Conservation (phyloP, 2,888 invertebrate species). For the Cephus rjabovi region DNA sequence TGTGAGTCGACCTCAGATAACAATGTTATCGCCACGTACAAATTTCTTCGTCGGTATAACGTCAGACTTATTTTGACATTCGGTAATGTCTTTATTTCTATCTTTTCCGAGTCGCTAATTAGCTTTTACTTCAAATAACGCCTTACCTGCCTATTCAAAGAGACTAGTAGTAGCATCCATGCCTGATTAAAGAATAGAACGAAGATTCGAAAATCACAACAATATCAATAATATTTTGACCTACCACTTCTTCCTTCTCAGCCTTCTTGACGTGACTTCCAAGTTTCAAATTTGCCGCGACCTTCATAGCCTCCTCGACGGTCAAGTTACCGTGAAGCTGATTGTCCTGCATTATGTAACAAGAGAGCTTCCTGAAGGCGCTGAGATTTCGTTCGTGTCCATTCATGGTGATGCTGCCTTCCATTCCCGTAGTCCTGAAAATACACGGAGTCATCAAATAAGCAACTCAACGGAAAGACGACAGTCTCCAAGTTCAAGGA, state of each 20-base stretch:
- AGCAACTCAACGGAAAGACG: background rate
- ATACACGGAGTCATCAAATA: slow-evolving; percentile 2
- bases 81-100: too few relatives aligned
- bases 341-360: slow-evolving; percentile 97
- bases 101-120: too few relatives aligned
- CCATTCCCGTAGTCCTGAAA: slow-evolving; percentile 81
- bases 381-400: slow-evolving; percentile 85
- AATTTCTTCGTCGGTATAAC: too few relatives aligned
- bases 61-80: too few relatives aligned
- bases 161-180: too few relatives aligned
- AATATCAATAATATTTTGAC: slow-evolving; percentile 53
- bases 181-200: too few relatives aligned
- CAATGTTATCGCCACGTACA: too few relatives aligned
- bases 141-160: too few relatives aligned
- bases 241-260: slow-evolving; percentile 87
- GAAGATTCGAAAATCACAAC: slow-evolving; percentile 2
- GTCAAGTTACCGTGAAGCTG: slow-evolving; percentile 92
- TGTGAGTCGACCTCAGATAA: too few relatives aligned
- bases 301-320: slow-evolving; percentile 94
- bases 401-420: slow-evolving; percentile 88
- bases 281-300: slow-evolving; percentile 91
- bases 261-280: slow-evolving; percentile 76
- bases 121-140: too few relatives aligned
- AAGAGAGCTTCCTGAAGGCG: slow-evolving; percentile 90
- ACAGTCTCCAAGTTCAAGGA: background rate